A percentile compares a stretch with the other conserved stretches of the same genome.
Conservation (phyloP, 1,140 invertebrate species). For the Bombus sibiricus region DNA sequence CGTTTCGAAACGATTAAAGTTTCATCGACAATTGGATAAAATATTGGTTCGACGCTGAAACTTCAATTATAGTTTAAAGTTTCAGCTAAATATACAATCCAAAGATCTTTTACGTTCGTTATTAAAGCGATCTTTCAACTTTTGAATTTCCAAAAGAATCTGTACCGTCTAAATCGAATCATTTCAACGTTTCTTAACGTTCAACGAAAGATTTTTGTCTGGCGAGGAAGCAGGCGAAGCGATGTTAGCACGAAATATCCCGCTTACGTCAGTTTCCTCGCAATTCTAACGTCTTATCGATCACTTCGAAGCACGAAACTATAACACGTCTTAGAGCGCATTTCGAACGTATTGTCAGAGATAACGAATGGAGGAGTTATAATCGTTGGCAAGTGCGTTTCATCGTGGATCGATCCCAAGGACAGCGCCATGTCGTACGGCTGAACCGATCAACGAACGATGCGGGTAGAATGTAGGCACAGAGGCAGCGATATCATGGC, state of each 20-base stretch:
- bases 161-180: not conserved
- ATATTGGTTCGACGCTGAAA: no score
- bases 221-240: no score
- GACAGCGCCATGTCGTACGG: conserved; percentile 19
- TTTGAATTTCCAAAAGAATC: no score
- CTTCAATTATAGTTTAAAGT: no score
- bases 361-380: not conserved
- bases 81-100: no score
- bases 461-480: not conserved
- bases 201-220: not conserved
- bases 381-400: conserved; percentile 51
- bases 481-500: not conserved
- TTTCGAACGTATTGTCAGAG: not conserved
- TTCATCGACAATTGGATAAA: no score
- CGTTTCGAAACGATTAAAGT: no score
- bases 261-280: not conserved
- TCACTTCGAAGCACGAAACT: not conserved
- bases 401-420: conserved; percentile 32
- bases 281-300: not conserved
- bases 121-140: no score
- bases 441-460: conserved; percentile 35
- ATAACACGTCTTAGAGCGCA: conserved; percentile 1
- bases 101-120: no score
- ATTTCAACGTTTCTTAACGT: not conserved
- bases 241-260: not conserved